Evolutionary conservation across 2,797 vertebrate genomes (phyloP).

Genomic region (Micrastur ruficollis): DNA sequence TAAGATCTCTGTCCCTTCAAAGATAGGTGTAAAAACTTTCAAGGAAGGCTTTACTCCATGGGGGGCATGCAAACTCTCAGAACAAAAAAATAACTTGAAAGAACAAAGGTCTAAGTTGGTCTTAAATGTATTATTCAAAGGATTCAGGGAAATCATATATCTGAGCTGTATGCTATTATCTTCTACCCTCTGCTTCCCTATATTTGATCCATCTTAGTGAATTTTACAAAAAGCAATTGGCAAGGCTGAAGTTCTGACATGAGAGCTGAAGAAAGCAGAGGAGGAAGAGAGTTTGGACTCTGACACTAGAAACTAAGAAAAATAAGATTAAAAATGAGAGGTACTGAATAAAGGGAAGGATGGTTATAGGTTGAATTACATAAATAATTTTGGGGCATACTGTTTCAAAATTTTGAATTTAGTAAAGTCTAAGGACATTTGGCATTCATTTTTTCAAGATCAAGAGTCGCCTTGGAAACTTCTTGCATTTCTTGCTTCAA

Average conservation of each 20-base stretch:
- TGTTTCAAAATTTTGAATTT: not conserved
- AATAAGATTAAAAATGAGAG: not conserved
- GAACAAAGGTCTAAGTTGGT: not conserved
- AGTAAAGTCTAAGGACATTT: not conserved
- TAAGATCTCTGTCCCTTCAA: not conserved
- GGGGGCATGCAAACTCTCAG: not conserved
- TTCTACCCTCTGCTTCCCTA: not conserved
- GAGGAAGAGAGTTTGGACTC: not conserved
- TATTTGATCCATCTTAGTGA: not conserved
- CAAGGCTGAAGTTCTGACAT: not conserved
- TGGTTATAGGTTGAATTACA: not conserved
- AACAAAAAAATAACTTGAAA: not conserved
- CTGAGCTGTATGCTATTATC: not conserved
- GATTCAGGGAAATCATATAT: not conserved
- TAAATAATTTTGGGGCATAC: not conserved
- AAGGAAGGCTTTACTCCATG: not conserved
- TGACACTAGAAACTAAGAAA: not conserved
- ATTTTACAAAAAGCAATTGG: not conserved
- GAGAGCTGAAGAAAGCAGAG: not conserved
- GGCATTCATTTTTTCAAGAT: not conserved
- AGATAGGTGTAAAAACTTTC: not conserved
- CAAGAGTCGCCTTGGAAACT: not conserved
- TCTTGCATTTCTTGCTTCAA: not conserved
- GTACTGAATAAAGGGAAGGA: not conserved
- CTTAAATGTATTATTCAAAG: not conserved